Evolutionary conservation across 1,140 invertebrate genomes (phyloP), one percentile per base, ranked within the genome.

Genomic region (Streblospio benedicti): DNA sequence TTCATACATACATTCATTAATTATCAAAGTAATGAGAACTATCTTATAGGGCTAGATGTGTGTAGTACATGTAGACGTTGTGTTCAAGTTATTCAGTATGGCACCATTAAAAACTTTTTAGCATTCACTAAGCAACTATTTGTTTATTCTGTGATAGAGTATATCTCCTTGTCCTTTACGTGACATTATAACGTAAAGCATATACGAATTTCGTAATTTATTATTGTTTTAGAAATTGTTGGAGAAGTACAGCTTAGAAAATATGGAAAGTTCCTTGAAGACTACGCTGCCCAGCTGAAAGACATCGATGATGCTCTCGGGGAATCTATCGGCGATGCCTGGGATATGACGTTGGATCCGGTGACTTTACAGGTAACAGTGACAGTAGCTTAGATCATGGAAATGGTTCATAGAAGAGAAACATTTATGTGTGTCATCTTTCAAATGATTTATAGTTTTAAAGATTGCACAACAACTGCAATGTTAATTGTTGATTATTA

Each of bases 211-310:
- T 12, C 18, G 38, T 41, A 18, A 27, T 45, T 56, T 60, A 18
- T 23, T 35, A 6, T 56, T 41, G 33, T 53, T 63, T 38, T 32
- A 81, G 79, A 83, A 75, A 81, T 83, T 51, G 83, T 83, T 54
- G 84, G 82, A 45, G 82, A 86, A 59, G 77, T 81, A 6, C 84
- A 85, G 63, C 66, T 86, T 6, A 80, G 81, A 63, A 82, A 83
- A 64, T 90, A 87, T 81, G 85, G 85, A 1, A 80, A 82, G 33
- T 89, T 89, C 76, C 82, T 89, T 56, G 85, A 88, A 67, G 83
- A 83, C 49, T 83, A 85, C 74, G 76, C 75, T 35, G 68, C 70
- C 60, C 80, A 84, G 62, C 71, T 83, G 25, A 56, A 56, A n/a
- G 53, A 56, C 31, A 81, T 83, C 75, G 71, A 82, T 72, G 69